phyloP scores from a whole-genome alignment of 2,797 vertebrate species.

The Poecilia velifera region DNA sequence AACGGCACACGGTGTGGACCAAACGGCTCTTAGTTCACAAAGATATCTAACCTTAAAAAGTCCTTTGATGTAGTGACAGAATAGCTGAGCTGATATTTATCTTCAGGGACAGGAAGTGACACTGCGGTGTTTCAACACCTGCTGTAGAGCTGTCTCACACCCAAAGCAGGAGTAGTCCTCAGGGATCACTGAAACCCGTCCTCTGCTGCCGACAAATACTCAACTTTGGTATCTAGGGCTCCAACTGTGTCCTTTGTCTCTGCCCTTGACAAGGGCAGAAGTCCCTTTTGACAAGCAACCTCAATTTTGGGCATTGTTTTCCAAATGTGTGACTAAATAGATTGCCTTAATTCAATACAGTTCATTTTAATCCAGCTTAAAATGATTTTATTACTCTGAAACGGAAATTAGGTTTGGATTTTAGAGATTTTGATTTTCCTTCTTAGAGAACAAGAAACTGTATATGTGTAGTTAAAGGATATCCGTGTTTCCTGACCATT shows the following conservation, averaged over 20 bases:
- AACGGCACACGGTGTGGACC: conserved; percentile 30
- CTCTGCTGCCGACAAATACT: conserved; percentile 47
- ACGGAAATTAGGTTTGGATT: neutral
- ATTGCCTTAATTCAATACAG: neutral
- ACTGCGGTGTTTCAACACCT: conserved; percentile 32
- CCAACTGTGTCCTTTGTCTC: conserved; percentile 16
- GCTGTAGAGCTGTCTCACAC: conserved; percentile 28
- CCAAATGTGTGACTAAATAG: conserved; percentile 2
- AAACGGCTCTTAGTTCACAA: conserved; percentile 38
- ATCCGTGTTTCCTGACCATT: neutral
- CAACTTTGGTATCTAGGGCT: conserved; percentile 21
- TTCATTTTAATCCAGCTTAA: neutral
- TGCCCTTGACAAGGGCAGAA: conserved; percentile 39
- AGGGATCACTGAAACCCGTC: conserved; percentile 36
- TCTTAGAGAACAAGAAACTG: neutral
- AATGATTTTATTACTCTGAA: neutral
- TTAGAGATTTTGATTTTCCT: neutral
- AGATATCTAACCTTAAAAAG: conserved; percentile 38
- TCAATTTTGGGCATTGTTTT: conserved; percentile 38
- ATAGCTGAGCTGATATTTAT: conserved; percentile 38
- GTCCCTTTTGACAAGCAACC: conserved; percentile 31
- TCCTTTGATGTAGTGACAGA: conserved; percentile 17
- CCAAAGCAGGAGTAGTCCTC: conserved; percentile 31
- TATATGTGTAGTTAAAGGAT: neutral
- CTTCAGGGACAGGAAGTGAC: conserved; percentile 42